Evolutionary conservation across 2,113 vertebrate genomes (phyloP), one percentile per base, ranked within the genome.

Genomic region (Nothobranchius kuhntae): DNA sequence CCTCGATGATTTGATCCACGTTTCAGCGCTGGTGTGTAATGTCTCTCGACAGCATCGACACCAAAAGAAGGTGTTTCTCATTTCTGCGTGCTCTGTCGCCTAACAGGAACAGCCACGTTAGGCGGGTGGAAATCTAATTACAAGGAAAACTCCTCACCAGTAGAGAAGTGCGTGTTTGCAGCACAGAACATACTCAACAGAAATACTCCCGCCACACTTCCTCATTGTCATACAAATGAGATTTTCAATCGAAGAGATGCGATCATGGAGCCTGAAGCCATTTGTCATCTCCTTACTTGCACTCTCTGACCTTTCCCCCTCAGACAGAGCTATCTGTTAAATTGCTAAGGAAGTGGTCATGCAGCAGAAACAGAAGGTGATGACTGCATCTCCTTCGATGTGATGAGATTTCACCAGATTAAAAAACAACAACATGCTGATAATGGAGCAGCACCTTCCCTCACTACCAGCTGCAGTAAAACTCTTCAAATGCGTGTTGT

Each of bases 271-370:
- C 81, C 62, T 44, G 54, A 58, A 79, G 70, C 68, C 68, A 61
- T 79, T 78, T 80, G 65, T 83, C 71, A 80, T 75, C 76, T 67
- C 53, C 70, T 55, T 71, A 53, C 81, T 83, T 83, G 72, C 75
- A 15, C 69, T 56, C 53, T 5, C 40, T 21, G 42, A 38, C 44
- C 48, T 44, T 59, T 58, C 14, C 13, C 4, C 30, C 56, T 75
- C 40, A 53, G 75, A 76, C 61, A 55, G 67, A 71, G 68, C 68
- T 63, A 67, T 85, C 68, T 78, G 65, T 82, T 66, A 57, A 78
- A 80, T 78, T 71, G 71, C 64, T 75, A 56, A 77, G 60, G 73
- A 84, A 81, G 77, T 78, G 68, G 77, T 71, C 79, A 68, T 63
- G 66, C 68, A n/a, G 76, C 68, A 73, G 71, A 67, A 87, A 72